phyloP scores from a whole-genome alignment of 2,113 vertebrate species.

The Craseonycteris thonglongyai region DNA sequence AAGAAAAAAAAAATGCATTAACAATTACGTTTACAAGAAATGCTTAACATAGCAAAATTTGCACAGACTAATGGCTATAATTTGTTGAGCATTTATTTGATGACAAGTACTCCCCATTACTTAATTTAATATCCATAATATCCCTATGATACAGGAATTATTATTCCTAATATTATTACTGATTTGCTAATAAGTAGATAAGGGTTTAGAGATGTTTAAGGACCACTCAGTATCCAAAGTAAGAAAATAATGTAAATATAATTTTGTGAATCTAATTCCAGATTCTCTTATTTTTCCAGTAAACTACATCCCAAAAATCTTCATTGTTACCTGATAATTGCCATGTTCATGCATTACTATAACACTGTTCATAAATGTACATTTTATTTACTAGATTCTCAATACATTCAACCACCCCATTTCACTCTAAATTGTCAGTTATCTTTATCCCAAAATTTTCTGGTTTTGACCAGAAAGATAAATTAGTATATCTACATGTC shows the following conservation, averaged over 20 bases:
- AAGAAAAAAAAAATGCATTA: conserved; percentile 13
- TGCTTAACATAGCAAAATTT: not conserved
- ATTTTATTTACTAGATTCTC: not conserved
- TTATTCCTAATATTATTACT: not conserved
- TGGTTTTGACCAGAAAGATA: not conserved
- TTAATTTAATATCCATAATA: not conserved
- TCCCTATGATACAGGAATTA: not conserved
- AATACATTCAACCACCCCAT: not conserved
- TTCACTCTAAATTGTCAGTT: not conserved
- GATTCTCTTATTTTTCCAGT: not conserved
- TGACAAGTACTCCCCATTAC: not conserved
- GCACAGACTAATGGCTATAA: not conserved
- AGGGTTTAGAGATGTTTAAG: not conserved
- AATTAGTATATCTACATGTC: not conserved
- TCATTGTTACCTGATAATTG: not conserved
- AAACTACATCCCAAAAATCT: not conserved
- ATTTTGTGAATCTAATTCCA: not conserved
- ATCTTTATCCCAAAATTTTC: not conserved
- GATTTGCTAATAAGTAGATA: not conserved
- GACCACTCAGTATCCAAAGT: not conserved
- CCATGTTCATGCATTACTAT: not conserved
- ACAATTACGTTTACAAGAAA: conserved; percentile 2
- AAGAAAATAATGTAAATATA: not conserved
- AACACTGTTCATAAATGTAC: not conserved
- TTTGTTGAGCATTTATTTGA: conserved; percentile 28